phyloP scores from a whole-genome alignment of 35 echinoderm and acorn worm genomes.

The Heliocidaris erythrogramma region DNA sequence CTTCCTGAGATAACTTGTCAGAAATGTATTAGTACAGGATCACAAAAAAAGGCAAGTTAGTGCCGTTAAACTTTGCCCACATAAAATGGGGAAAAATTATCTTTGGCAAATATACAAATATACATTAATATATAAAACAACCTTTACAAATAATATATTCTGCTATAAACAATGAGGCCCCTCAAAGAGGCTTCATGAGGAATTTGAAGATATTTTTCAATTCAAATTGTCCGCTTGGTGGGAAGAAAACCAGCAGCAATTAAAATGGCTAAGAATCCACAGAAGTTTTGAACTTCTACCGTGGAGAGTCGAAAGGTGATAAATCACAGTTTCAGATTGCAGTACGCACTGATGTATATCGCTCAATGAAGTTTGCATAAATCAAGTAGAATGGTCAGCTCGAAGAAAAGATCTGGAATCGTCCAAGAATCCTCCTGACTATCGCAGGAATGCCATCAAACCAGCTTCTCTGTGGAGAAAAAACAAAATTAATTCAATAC shows the following conservation, averaged over 20 bases:
- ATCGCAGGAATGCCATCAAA: constrained; percentile 40
- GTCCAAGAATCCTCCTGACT: neutral
- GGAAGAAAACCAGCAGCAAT: constrained; percentile 47
- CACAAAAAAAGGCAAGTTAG: constrained; percentile 50
- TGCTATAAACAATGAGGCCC: constrained; percentile 59
- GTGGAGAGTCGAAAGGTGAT: constrained; percentile 23
- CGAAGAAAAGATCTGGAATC: neutral
- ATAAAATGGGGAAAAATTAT: constrained; percentile 52
- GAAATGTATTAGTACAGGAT: constrained; percentile 47
- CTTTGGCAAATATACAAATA: constrained; percentile 88
- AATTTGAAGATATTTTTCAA: neutral
- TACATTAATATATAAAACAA: constrained; percentile 88
- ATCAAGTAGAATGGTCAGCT: neutral
- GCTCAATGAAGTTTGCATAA: constrained; percentile 7
- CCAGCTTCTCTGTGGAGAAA: constrained; percentile 10
- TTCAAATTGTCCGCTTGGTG: constrained; percentile 45
- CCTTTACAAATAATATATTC: constrained; percentile 63
- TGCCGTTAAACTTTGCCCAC: constrained; percentile 34
- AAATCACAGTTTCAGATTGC: constrained; percentile 27
- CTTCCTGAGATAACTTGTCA: constrained; percentile 48
- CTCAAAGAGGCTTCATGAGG: constrained; percentile 46
- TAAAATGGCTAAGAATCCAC: constrained; percentile 37
- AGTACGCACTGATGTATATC: neutral
- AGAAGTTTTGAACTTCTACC: constrained; percentile 40
- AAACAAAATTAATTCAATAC: neutral